Conservation (phyloP, 1,140 invertebrate genomes). For the Dryas iulia region DNA sequence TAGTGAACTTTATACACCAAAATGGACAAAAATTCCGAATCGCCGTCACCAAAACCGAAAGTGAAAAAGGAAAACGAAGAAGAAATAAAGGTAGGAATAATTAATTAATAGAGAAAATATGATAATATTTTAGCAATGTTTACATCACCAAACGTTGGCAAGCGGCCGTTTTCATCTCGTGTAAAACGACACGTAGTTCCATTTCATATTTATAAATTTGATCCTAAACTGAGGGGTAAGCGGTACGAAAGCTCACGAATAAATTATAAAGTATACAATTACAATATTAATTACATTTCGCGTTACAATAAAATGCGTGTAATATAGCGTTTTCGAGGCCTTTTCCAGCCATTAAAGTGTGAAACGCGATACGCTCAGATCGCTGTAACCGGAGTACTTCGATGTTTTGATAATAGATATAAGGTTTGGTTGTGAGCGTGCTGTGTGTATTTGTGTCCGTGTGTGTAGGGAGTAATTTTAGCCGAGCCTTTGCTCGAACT, state of each 20-base stretch:
- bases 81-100: slow-evolving; percentile 76
- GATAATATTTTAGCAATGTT: slow-evolving; percentile 4
- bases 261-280: slow-evolving; percentile 74
- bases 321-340: slow-evolving; percentile 80
- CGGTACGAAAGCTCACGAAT: slow-evolving; percentile 59
- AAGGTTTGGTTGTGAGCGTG: slow-evolving; percentile 63
- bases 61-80: slow-evolving; percentile 80
- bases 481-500: slow-evolving; percentile 79
- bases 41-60: slow-evolving; percentile 51
- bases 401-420: slow-evolving; percentile 81
- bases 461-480: slow-evolving; percentile 77
- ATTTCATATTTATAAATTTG: too few species aligned
- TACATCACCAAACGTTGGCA: slow-evolving; percentile 61
- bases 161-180: slow-evolving; percentile 58
- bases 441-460: slow-evolving; percentile 46
- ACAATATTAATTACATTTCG: slow-evolving; percentile 79
- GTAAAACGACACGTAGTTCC: slow-evolving; percentile 66
- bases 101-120: slow-evolving; percentile 22
- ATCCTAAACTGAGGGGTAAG: slow-evolving; percentile 53
- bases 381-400: slow-evolving; percentile 76
- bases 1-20: slow-evolving; percentile 39
- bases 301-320: slow-evolving; percentile 79
- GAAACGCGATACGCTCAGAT: slow-evolving; percentile 79
- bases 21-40: slow-evolving; percentile 65
- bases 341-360: slow-evolving; percentile 80